Percentiles rank a stretch among this genome's conserved stretches.
phyloP scores from a whole-genome alignment of 2,888 invertebrate species.

The Mongoloraphidia duomilia region DNA sequence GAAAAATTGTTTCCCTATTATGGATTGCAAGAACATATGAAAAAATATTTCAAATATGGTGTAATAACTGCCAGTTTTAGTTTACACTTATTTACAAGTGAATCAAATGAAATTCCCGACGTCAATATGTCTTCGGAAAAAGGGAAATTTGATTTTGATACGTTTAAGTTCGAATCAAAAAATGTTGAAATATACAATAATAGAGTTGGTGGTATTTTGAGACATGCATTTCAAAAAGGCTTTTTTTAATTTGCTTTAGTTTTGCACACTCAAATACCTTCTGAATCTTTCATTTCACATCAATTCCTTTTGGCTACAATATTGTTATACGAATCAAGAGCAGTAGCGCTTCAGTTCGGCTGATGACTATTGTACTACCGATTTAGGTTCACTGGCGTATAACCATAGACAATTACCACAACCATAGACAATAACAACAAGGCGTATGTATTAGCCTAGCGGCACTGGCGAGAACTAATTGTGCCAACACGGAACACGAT shows the following conservation, averaged over 20 bases:
- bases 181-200: slow-evolving; percentile 12
- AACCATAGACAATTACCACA: too few relatives aligned
- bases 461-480: too few relatives aligned
- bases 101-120: slow-evolving; percentile 16
- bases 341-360: too few relatives aligned
- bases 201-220: slow-evolving; percentile 13
- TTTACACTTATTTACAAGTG: slow-evolving; percentile 18
- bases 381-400: too few relatives aligned
- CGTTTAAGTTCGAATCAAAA: slow-evolving; percentile 7
- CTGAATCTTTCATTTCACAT: too few relatives aligned
- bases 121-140: slow-evolving; percentile 8
- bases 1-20: slow-evolving; percentile 20
- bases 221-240: slow-evolving; percentile 11
- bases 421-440: too few relatives aligned
- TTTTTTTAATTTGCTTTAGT: slow-evolving; percentile 13
- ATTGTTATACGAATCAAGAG: too few relatives aligned
- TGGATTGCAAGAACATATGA: slow-evolving; percentile 18
- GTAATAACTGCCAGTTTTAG: slow-evolving; percentile 18
- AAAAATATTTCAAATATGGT: slow-evolving; percentile 19
- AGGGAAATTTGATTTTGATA: background rate
- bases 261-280: too few relatives aligned
- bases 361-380: too few relatives aligned
- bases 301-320: too few relatives aligned
- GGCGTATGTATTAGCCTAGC: too few relatives aligned
- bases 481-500: too few relatives aligned